These are phyloP conservation scores for Hecatera dysodea DNA, from an alignment of 2,888 invertebrate genomes.

Conservation along the genomic window DNA sequence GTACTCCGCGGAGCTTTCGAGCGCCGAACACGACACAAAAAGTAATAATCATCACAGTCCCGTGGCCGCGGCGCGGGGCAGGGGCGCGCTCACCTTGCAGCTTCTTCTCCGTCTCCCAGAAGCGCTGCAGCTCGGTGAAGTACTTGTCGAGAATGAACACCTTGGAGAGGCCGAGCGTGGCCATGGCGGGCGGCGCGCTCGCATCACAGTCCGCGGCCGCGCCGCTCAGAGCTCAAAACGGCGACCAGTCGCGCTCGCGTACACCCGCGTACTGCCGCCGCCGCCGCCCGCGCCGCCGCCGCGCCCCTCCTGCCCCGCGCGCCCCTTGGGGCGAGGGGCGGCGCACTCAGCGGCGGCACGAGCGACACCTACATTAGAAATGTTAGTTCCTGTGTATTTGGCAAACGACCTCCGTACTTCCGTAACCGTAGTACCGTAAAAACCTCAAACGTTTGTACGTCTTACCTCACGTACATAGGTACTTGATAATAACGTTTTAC, in stretches of 20 bases:
- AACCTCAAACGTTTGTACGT: neutral
- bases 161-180: constrained; percentile 98
- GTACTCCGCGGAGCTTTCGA: constrained; percentile 71
- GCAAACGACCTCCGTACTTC: constrained; percentile 49
- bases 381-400: constrained; percentile 55
- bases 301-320: constrained; percentile 45
- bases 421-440: constrained; percentile 11
- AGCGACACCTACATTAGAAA: constrained; percentile 72
- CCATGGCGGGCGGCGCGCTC: constrained; percentile 93
- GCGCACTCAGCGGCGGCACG: no score
- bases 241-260: constrained; percentile 80
- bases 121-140: constrained; percentile 98
- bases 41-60: constrained; percentile 70
- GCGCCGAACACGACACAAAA: constrained; percentile 73
- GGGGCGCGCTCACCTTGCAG: constrained; percentile 94
- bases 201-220: constrained; percentile 86
- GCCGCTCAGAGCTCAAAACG: constrained; percentile 77
- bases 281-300: constrained; percentile 51
- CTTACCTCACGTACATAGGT: no score
- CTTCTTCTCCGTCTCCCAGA: constrained; percentile 99
- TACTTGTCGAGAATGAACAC: constrained; percentile 99
- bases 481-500: neutral
- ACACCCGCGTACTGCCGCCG: constrained; percentile 70
- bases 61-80: constrained; percentile 57
- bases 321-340: neutral